phyloP scores from a whole-genome alignment of 2,797 vertebrate genomes.

The Lagocephalus sceleratus region DNA sequence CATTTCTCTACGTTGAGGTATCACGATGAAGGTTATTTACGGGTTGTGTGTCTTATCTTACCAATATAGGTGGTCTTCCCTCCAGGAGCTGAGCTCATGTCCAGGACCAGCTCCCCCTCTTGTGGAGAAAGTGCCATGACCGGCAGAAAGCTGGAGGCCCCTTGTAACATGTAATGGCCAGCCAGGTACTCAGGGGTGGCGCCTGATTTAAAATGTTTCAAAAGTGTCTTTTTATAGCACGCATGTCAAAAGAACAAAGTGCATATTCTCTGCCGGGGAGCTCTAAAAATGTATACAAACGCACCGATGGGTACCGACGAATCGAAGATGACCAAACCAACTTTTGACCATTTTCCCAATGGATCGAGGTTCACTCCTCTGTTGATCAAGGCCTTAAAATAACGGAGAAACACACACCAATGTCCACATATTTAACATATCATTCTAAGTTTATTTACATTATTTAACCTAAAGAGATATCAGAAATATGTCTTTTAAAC shows the following conservation, averaged over 20 bases:
- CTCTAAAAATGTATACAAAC: constrained; percentile 29
- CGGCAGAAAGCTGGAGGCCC: constrained; percentile 93
- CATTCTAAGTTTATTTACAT: too few relatives aligned
- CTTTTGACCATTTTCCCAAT: constrained; percentile 97
- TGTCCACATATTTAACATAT: neutral
- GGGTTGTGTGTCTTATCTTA: constrained; percentile 45
- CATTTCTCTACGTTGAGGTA: too few relatives aligned
- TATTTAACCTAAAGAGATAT: too few relatives aligned
- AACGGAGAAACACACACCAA: constrained; percentile 3
- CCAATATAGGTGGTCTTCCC: constrained; percentile 97
- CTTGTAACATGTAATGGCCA: constrained; percentile 97
- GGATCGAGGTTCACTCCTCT: constrained; percentile 96
- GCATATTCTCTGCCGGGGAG: constrained; percentile 5
- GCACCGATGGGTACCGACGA: constrained; percentile 94
- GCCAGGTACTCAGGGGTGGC: constrained; percentile 96
- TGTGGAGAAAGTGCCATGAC: constrained; percentile 95
- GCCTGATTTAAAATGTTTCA: constrained; percentile 69
- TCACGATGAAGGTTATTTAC: too few relatives aligned
- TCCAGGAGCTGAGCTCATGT: constrained; percentile 96
- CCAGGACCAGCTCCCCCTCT: constrained; percentile 90
- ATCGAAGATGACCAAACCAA: constrained; percentile 92
- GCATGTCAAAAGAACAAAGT: neutral
- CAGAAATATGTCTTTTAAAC: too few relatives aligned
- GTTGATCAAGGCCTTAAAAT: constrained; percentile 89
- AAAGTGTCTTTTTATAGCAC: neutral